These are phyloP conservation scores for Mystacides longicornis DNA, from an alignment of 2,888 invertebrate genomes.

Conservation along the genomic window DNA sequence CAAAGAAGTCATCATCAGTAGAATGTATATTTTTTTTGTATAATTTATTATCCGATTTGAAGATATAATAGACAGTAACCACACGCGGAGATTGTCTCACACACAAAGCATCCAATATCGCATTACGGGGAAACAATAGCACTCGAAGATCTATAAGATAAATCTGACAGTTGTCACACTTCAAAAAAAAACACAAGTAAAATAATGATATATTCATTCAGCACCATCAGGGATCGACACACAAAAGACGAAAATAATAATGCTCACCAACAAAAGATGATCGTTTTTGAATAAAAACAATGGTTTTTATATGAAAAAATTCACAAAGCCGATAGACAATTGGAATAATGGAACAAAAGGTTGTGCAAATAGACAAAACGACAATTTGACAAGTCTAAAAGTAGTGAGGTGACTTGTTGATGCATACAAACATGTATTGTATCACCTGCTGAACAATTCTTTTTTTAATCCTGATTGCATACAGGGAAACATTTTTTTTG, in stretches of 20 bases:
- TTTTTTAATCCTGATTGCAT: conserved; percentile 1
- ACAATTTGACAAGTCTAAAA: neutral
- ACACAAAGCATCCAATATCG: neutral
- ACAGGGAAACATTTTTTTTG: neutral
- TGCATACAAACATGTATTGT: too few species aligned
- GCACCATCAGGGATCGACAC: neutral
- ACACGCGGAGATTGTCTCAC: neutral
- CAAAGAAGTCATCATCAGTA: too few species aligned
- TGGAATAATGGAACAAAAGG: neutral
- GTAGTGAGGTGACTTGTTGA: too few species aligned
- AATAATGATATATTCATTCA: too few species aligned
- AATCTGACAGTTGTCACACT: neutral
- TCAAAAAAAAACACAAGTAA: too few species aligned
- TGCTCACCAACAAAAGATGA: neutral
- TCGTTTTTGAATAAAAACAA: neutral
- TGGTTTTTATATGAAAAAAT: neutral
- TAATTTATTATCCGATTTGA: too few species aligned
- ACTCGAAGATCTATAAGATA: neutral
- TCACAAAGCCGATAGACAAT: neutral
- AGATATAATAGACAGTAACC: neutral
- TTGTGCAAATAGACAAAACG: neutral
- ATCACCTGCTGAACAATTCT: neutral
- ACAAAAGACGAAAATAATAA: neutral
- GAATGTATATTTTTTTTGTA: too few species aligned
- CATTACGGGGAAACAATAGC: neutral